Base-by-base conservation (phyloP, 2,797 vertebrate species). In the Sebastes cheni region DNA sequence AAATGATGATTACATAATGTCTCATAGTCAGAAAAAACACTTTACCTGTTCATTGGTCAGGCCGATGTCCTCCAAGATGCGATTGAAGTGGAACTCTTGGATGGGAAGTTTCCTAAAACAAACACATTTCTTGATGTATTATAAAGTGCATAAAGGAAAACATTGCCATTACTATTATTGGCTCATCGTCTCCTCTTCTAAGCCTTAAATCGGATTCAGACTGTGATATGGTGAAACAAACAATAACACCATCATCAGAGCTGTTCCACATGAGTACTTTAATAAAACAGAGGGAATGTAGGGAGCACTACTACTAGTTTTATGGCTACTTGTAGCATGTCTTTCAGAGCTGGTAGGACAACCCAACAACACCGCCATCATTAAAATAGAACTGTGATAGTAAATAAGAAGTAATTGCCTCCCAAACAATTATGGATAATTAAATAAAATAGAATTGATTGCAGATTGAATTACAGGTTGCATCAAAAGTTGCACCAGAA, bases 61-160 rank as follows among this genome's bases (percentile, higher is more conserved):
- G 29, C 88, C 93, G 1, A 98, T 95, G 0, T 98, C 98, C 91
- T 98, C 95, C 73, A 99, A 94, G 18, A 98, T 80, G 1, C 97
- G 96, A 90, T 54, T 96, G 80, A 98, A 96, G 90, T 98, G 96
- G 88, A 98, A 99, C 84, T 99, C 99, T 85, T 99, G 98, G 81
- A 99, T 97, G 4, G 99, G 98, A 83, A 99, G 96, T 85, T 99
- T 99, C 94, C 96, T 96, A 61, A 20, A 81, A 86, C 54, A 74
- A 59, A 67, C 0, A 16, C 22, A 62, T n/a, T 8, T 13, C 1
- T 30, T n/a, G 2, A 72, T 34, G 25, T 4, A 4, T 59, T 54
- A 75, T 56, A 2, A 62, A 54, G 8, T 65, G 11, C 6, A 76
- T 4, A 16, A n/a, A 65, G 1, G 6, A 30, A 62, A 0, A 34